Evolutionary conservation across 2,888 invertebrate genomes (phyloP).

Genomic region (Onthophagus sagittarius): DNA sequence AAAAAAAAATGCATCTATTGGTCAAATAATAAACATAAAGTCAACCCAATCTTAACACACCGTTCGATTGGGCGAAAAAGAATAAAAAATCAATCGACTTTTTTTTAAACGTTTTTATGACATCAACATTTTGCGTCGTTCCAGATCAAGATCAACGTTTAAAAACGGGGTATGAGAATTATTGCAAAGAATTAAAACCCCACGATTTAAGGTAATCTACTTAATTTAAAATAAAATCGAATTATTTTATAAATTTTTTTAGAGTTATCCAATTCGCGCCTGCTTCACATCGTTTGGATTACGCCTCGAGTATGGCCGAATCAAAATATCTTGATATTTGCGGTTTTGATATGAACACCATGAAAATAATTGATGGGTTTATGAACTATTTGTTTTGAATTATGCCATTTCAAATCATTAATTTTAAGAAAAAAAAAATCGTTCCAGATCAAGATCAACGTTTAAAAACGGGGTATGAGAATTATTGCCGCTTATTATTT

Average conservation of each 20-base stretch:
- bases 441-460: slow-evolving; percentile 47
- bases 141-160: slow-evolving; percentile 45
- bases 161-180: slow-evolving; percentile 52
- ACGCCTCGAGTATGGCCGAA: slow-evolving; percentile 30
- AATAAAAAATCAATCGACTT: slow-evolving; percentile 63
- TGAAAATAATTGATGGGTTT: slow-evolving; percentile 62
- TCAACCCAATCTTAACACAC: slow-evolving; percentile 52
- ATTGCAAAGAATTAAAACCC: slow-evolving; percentile 52
- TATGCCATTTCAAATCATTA: not conserved
- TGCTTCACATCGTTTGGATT: slow-evolving; percentile 52
- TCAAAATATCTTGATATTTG: slow-evolving; percentile 48
- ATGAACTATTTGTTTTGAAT: slow-evolving; percentile 51
- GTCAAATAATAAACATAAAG: slow-evolving; percentile 48
- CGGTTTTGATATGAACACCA: slow-evolving; percentile 62
- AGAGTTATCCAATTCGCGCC: slow-evolving; percentile 60
- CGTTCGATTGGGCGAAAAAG: slow-evolving; percentile 63
- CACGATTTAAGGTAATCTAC: slow-evolving; percentile 59
- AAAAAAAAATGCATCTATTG: slow-evolving; percentile 29
- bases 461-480: slow-evolving; percentile 46
- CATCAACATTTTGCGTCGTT: slow-evolving; percentile 39
- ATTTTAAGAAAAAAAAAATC: slow-evolving; percentile 28
- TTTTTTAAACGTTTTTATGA: slow-evolving; percentile 55
- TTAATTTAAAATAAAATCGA: slow-evolving; percentile 13
- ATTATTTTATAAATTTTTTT: slow-evolving; percentile 24
- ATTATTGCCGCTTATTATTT: slow-evolving; percentile 67